Evolutionary conservation across 2,113 vertebrate species (phyloP), one percentile per base, ranked within the genome.

Genomic region (Desmodus rotundus): DNA sequence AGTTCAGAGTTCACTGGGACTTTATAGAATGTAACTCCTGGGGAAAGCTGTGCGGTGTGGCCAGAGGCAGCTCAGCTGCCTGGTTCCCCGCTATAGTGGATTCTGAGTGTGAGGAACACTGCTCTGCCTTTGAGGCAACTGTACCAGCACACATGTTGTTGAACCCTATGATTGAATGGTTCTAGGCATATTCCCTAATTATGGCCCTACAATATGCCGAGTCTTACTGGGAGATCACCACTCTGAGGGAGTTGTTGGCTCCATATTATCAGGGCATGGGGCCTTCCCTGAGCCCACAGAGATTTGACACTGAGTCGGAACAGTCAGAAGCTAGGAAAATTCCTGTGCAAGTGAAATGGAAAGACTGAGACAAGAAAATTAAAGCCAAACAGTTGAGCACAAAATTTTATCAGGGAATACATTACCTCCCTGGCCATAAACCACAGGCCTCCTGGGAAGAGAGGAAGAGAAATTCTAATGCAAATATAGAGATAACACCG

Each of bases 131-230:
- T 52, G 19, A 24, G 16, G 31, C 31, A 33, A 19, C 19, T 26
- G 4, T 3, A 10, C 45, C 83, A 76, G 31, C 61, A 3, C 26
- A 47, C 8, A 7, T 84, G 12, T 33, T 74, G 38, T 38, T 56
- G 28, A 61, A 43, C 26, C 11, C 47, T 8, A 70, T 19, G 58
- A 54, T 4, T 2, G 61, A 58, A 84, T 41, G 50, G 28, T 26
- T 82, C 50, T 45, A n/a, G 8, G 33, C 16, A 33, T 72, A 22
- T 14, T 54, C 58, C 54, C 20, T 38, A 8, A 54, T 28, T 52
- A 41, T 31, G 28, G 7, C 24, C 36, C 74, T 33, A n/a, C 43
- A 19, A 31, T 31, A n/a, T 28, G 19, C 6, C 0, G 0, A 50
- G 43, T 45, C 28, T n/a, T n/a, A 81, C 4, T 45, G 43, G 24